These are phyloP conservation scores for Leptestheria dahalacensis DNA, from an alignment of 1,140 invertebrate species.

Conservation along the genomic window DNA sequence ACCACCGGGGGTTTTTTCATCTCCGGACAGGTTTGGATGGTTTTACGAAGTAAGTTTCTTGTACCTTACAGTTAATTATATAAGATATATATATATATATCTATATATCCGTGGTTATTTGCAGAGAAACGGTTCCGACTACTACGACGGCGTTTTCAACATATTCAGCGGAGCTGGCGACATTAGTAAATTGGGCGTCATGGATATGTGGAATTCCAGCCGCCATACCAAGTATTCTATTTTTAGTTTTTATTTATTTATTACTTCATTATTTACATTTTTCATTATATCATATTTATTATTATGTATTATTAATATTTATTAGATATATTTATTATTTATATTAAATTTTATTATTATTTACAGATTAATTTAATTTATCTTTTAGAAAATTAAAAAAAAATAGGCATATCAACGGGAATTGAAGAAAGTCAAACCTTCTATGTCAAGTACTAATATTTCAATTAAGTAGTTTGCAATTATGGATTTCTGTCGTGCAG, in stretches of 20 bases:
- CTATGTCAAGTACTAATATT: too few species aligned
- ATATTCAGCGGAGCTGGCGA: conserved; percentile 51
- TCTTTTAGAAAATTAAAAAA: neutral
- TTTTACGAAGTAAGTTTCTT: conserved; percentile 49
- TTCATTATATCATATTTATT: too few species aligned
- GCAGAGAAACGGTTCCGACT: conserved; percentile 48
- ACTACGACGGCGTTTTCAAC: conserved; percentile 54
- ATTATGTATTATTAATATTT: too few species aligned
- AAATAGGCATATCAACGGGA: neutral
- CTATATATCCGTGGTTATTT: conserved; percentile 21
- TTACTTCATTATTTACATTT: neutral
- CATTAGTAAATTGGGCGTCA: conserved; percentile 42
- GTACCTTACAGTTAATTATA: conserved; percentile 1
- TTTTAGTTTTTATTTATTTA: neutral
- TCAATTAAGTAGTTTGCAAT: neutral
- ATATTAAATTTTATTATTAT: too few species aligned
- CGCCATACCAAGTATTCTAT: conserved; percentile 29
- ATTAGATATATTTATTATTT: too few species aligned
- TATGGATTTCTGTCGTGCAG: neutral
- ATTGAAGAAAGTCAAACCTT: too few species aligned
- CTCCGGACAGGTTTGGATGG: conserved; percentile 57
- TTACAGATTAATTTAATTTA: too few species aligned
- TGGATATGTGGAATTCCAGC: conserved; percentile 51
- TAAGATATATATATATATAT: conserved; percentile 6
- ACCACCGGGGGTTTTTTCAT: conserved; percentile 37